Conservation (phyloP, 2,888 invertebrate species). For the Caradrina kadenii region DNA sequence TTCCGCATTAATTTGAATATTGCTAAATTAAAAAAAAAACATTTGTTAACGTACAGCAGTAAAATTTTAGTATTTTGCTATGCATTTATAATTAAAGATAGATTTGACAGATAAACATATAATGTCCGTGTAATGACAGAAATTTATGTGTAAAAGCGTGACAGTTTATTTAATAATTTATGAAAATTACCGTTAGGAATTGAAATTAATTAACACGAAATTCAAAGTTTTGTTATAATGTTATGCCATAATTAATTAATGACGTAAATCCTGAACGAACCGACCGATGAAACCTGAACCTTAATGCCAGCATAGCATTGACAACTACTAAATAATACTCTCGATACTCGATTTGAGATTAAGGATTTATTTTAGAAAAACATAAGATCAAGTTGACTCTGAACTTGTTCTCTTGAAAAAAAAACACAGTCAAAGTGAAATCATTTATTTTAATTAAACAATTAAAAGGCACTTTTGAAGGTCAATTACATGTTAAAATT, state of each 20-base stretch:
- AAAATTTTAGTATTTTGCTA: slow-evolving; percentile 28
- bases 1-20: slow-evolving; percentile 28
- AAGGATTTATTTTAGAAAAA: too few relatives aligned
- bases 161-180: slow-evolving; percentile 43
- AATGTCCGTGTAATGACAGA: slow-evolving; percentile 20
- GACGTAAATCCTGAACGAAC: neutral
- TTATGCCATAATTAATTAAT: neutral
- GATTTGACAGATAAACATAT: slow-evolving; percentile 36
- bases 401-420: too few relatives aligned
- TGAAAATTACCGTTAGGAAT: slow-evolving; percentile 10
- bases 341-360: neutral
- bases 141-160: slow-evolving; percentile 19
- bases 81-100: slow-evolving; percentile 38
- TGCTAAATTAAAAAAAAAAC: slow-evolving; percentile 7
- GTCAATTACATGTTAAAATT: too few relatives aligned
- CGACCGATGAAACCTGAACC: neutral
- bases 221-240: neutral
- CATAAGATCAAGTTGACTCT: too few relatives aligned
- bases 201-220: slow-evolving; percentile 23
- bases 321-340: neutral
- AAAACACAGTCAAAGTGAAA: too few relatives aligned
- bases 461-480: too few relatives aligned
- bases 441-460: too few relatives aligned
- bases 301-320: neutral
- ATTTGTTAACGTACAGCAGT: slow-evolving; percentile 14